These are phyloP conservation scores for Iselma pallidipennis DNA, from an alignment of 2,888 invertebrate species.

Conservation along the genomic window DNA sequence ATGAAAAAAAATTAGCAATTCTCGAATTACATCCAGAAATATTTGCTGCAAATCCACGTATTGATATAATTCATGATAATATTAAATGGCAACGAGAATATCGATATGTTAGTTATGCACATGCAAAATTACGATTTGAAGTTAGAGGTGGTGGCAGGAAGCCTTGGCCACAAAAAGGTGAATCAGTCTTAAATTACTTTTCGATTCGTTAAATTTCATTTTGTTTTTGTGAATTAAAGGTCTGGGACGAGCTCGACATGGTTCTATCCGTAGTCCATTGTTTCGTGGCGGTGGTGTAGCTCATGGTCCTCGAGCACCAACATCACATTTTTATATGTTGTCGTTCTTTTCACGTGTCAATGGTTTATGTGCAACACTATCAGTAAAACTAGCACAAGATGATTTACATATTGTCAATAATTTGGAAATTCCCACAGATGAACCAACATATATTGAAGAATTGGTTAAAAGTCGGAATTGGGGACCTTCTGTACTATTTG, in stretches of 20 bases:
- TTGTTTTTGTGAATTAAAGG: constrained; percentile 32
- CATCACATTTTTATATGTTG: constrained; percentile 91
- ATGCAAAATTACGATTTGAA: constrained; percentile 81
- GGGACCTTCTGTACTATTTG: constrained; percentile 94
- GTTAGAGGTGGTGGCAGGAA: constrained; percentile 87
- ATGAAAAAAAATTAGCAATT: constrained; percentile 79
- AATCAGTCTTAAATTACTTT: too few species aligned
- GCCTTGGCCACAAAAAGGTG: constrained; percentile 97
- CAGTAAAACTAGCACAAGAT: constrained; percentile 93
- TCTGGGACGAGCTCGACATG: constrained; percentile 85
- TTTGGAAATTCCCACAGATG: constrained; percentile 83
- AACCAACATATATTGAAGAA: constrained; percentile 76
- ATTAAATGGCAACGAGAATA: constrained; percentile 84
- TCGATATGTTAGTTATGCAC: constrained; percentile 78
- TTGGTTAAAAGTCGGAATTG: constrained; percentile 84
- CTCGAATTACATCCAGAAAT: constrained; percentile 88
- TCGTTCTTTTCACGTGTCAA: constrained; percentile 74
- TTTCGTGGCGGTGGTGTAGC: constrained; percentile 81
- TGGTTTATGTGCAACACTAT: constrained; percentile 82
- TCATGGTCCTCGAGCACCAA: constrained; percentile 92
- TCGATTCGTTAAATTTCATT: background rate
- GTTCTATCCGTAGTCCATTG: constrained; percentile 88
- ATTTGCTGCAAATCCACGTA: constrained; percentile 79
- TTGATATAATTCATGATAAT: constrained; percentile 87
- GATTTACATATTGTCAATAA: constrained; percentile 90